These are phyloP conservation scores for Thumatha senex DNA, from an alignment of 2,888 invertebrate genomes.

Conservation along the genomic window DNA sequence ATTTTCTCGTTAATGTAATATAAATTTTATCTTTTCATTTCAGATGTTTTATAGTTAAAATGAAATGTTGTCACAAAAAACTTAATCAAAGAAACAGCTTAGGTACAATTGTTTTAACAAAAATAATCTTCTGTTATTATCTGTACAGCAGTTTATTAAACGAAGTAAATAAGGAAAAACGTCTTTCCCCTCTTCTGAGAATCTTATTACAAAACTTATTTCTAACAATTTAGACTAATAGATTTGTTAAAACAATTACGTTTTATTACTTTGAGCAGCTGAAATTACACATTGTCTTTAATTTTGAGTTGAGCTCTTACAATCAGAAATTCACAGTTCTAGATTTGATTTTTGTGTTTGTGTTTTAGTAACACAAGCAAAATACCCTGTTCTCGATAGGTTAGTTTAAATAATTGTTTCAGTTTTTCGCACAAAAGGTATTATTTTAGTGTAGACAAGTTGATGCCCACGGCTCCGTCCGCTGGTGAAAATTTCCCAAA, in stretches of 20 bases:
- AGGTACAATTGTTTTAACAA: not conserved
- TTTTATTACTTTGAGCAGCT: constrained; percentile 32
- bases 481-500: too few relatives aligned
- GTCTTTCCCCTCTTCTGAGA: not conserved
- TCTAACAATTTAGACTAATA: constrained; percentile 22
- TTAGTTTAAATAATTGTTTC: too few relatives aligned
- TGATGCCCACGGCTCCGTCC: too few relatives aligned
- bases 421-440: too few relatives aligned
- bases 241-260: constrained; percentile 24
- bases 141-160: not conserved
- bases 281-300: constrained; percentile 13
- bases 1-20: too few relatives aligned
- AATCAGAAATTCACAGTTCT: too few relatives aligned
- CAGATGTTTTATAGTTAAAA: not conserved
- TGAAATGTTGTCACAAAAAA: not conserved
- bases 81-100: not conserved
- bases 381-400: too few relatives aligned
- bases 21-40: too few relatives aligned
- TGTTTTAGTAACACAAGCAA: too few relatives aligned
- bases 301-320: not conserved
- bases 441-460: too few relatives aligned
- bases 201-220: constrained; percentile 17
- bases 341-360: too few relatives aligned
- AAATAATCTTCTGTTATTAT: not conserved
- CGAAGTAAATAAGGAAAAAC: not conserved